phyloP scores from a whole-genome alignment of 1,140 invertebrate genomes.

The Nymphalis io region DNA sequence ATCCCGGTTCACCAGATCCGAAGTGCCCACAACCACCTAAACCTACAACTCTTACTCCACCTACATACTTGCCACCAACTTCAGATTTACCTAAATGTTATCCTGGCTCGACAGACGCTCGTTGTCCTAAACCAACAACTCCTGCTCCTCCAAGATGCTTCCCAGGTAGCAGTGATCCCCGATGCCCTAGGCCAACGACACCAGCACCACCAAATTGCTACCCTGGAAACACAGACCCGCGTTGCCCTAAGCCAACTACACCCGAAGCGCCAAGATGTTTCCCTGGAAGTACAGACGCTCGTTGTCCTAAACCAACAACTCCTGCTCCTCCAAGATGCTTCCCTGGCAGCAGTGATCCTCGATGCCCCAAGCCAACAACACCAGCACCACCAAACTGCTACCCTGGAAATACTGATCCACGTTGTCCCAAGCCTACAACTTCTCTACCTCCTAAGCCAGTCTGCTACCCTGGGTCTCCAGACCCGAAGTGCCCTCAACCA shows the following conservation, averaged over 20 bases:
- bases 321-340: neutral
- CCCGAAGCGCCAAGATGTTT: constrained; percentile 56
- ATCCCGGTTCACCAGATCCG: constrained; percentile 39
- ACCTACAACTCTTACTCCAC: constrained; percentile 25
- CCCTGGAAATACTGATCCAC: constrained; percentile 19
- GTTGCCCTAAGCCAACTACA: constrained; percentile 64
- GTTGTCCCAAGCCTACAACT: constrained; percentile 9
- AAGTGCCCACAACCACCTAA: constrained; percentile 39
- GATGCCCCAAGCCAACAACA: neutral
- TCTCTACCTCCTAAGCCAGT: constrained; percentile 11
- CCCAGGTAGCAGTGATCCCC: constrained; percentile 71
- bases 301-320: neutral
- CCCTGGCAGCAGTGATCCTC: neutral
- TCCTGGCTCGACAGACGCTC: constrained; percentile 72
- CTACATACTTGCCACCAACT: constrained; percentile 46
- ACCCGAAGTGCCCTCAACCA: neutral
- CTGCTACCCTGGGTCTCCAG: neutral
- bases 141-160: constrained; percentile 58
- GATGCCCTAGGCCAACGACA: constrained; percentile 27
- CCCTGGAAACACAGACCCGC: constrained; percentile 73
- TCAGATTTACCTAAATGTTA: neutral
- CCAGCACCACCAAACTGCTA: neutral
- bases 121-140: constrained; percentile 63
- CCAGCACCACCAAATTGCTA: constrained; percentile 51
- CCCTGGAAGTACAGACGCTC: constrained; percentile 71